Evolutionary conservation across 2,888 invertebrate genomes (phyloP).

Genomic region (Hydroisotoma schaefferi): DNA sequence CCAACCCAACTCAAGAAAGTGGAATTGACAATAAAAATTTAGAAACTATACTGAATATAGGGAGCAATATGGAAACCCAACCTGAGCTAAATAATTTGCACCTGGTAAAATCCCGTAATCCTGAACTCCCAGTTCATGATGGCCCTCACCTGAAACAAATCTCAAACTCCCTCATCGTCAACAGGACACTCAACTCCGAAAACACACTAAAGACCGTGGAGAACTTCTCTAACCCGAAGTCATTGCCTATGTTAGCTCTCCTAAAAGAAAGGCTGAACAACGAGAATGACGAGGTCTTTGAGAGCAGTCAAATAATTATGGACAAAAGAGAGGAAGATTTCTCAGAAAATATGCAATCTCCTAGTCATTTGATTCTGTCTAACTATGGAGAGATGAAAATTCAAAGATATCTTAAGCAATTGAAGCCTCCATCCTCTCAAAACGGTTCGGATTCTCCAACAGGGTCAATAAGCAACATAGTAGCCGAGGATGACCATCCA

Average conservation of each 20-base stretch:
- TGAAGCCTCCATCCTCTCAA: conserved; percentile 37
- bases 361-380: conserved; percentile 40
- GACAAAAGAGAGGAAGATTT: conserved; percentile 16
- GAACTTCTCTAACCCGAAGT: not conserved
- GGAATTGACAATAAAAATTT: not conserved
- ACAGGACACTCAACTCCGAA: not conserved
- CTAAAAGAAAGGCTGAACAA: not conserved
- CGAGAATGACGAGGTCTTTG: not conserved
- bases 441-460: conserved; percentile 32
- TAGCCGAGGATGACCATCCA: conserved; percentile 21
- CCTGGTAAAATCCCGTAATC: not conserved
- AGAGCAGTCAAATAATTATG: conserved; percentile 9
- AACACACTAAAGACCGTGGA: not conserved
- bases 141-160: not conserved
- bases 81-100: not conserved
- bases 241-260: not conserved
- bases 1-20: not conserved
- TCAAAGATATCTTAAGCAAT: conserved; percentile 45
- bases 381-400: conserved; percentile 48
- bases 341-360: conserved; percentile 28
- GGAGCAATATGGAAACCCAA: not conserved
- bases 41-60: not conserved
- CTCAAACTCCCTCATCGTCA: not conserved
- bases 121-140: not conserved
- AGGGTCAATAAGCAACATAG: not conserved